Evolutionary conservation across 2,888 invertebrate species (phyloP), one percentile per base, ranked within the genome.

Genomic region (Linhomoeus sp.): DNA sequence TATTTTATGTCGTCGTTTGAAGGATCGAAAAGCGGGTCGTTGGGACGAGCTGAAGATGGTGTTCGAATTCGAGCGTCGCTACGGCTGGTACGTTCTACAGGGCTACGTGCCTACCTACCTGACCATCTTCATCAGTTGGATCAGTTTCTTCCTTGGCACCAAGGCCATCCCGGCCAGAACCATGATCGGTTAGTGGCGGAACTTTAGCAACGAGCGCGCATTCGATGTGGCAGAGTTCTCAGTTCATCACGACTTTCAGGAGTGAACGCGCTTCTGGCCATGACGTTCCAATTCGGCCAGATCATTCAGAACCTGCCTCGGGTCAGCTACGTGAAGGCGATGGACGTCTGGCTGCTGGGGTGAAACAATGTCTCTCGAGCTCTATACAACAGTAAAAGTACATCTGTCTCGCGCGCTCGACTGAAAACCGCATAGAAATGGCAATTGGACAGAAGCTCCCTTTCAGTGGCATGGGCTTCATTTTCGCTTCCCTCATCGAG

Each of bases 211-310:
- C 7, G 29, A 29, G 29, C 12, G 29, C 29, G 12, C 29, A 29
- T 12, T 29, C 7, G 7, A 12, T 29, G 29, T 12, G 5, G 7
- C 29, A 29, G 7, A 29, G 29, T 29, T 29, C 5, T 29, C 29
- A 29, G 5, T 5, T 5, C 7, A 29, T 5, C 5, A 9, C 7
- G 7, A 12, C 29, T 5, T 29, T 29, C 12, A 29, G 29, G 63
- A 3, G 63, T 63, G 25, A 63, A 63, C 45, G 57, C 61, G 7
- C 52, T 63, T n/a, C 53, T 62, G 29, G 63, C 63, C 1, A 63
- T 64, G 62, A 64, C 63, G 1, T 62, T 63, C 45, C 63, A 63
- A 46, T 63, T 63, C 46, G 63, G 63, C 40, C 64, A 64, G 44
- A 63, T 63, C 46, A 64, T 63, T 45, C 50, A 62, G 37, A 64